A percentile compares a stretch with the other conserved stretches of the same genome.
Conservation (phyloP, 2,113 vertebrate genomes). For the Podiceps cristatus region DNA sequence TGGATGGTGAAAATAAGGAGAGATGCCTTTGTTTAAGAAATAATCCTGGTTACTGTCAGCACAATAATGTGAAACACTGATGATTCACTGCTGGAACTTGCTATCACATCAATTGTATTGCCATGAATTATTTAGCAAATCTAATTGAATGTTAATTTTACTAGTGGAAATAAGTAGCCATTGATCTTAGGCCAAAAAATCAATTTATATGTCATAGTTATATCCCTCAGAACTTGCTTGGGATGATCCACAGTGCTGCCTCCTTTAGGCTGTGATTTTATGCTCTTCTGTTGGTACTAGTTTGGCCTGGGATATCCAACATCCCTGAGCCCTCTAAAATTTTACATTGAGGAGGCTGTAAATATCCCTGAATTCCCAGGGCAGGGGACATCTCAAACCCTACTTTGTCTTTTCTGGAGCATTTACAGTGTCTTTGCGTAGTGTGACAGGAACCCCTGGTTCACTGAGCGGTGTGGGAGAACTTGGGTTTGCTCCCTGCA, state of each 20-base stretch:
- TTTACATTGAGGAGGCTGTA: neutral
- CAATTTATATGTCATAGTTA: neutral
- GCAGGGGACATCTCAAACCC: neutral
- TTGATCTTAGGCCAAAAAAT: conserved; percentile 30
- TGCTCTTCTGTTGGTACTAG: neutral
- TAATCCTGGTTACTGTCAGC: neutral
- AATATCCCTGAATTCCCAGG: neutral
- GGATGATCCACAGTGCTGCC: neutral
- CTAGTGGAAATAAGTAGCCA: conserved; percentile 19
- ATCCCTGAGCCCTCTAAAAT: neutral
- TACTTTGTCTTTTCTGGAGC: neutral
- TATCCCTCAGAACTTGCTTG: neutral
- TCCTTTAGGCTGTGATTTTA: neutral
- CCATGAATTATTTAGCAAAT: conserved; percentile 60
- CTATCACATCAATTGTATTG: neutral
- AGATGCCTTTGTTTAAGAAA: neutral
- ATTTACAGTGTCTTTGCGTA: neutral
- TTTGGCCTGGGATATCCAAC: neutral
- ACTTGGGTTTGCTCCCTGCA: neutral
- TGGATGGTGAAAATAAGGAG: neutral
- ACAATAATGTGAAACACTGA: neutral
- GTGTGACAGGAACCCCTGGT: neutral
- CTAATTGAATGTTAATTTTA: conserved; percentile 57
- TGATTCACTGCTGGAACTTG: neutral
- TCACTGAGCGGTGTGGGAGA: rapidly evolving